Percentiles rank a stretch among this genome's conserved stretches.
Evolutionary conservation across 2,888 invertebrate species (phyloP).

Genomic region (Synergus itoensis): DNA sequence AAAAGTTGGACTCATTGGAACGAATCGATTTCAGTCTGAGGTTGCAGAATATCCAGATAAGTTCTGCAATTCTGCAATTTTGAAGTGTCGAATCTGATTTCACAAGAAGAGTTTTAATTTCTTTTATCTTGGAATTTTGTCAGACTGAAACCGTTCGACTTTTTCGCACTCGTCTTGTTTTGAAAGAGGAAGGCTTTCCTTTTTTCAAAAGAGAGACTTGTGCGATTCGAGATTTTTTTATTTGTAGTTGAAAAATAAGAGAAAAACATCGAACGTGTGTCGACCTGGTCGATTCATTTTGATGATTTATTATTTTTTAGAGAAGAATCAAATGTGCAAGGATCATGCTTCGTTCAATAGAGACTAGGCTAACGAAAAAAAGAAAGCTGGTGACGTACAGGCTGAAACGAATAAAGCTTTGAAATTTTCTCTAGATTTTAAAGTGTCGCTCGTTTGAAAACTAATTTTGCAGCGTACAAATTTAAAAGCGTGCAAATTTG

Average conservation of each 20-base stretch:
- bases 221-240: not conserved
- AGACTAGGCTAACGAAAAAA: slow-evolving; percentile 8
- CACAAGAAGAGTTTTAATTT: not conserved
- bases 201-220: slow-evolving; percentile 4
- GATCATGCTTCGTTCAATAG: slow-evolving; percentile 33
- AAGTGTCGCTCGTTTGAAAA: not conserved
- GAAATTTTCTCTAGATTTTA: not conserved
- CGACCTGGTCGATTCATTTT: not conserved
- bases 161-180: not conserved
- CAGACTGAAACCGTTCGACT: slow-evolving; percentile 3
- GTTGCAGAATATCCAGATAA: not conserved
- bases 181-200: not conserved
- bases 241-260: not conserved
- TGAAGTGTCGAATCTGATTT: slow-evolving; percentile 3
- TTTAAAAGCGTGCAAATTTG: not conserved
- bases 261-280: not conserved
- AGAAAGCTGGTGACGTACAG: not conserved
- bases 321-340: slow-evolving; percentile 25
- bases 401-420: not conserved
- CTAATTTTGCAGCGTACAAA: not conserved
- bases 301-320: not conserved
- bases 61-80: not conserved
- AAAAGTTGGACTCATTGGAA: slow-evolving; percentile 35
- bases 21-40: slow-evolving; percentile 30
- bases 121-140: not conserved